Evolutionary conservation across 2,888 invertebrate species (phyloP).

Genomic region (Nudaria mundana): DNA sequence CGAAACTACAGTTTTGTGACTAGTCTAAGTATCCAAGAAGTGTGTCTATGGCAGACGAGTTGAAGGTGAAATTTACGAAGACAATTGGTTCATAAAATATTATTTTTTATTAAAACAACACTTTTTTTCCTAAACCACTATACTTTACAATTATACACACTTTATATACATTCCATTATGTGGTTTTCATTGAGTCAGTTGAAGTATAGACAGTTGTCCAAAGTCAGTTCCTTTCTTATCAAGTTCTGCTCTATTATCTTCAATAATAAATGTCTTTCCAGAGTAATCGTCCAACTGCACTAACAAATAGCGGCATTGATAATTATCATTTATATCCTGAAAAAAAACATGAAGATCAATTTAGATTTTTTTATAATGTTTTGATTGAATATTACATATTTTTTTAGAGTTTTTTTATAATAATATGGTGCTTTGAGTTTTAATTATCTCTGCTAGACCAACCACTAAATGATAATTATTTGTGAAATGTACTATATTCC

Average conservation of each 20-base stretch:
- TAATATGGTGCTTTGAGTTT: background rate
- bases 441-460: no score
- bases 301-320: constrained; percentile 90
- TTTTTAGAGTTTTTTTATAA: no score
- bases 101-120: constrained; percentile 37
- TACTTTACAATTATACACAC: constrained; percentile 27
- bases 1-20: no score
- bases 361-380: no score
- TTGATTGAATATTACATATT: no score
- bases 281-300: constrained; percentile 91
- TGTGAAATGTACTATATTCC: no score
- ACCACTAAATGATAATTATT: no score
- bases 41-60: no score
- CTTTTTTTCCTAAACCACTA: constrained; percentile 23
- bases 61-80: no score
- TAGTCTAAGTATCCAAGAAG: no score
- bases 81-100: no score
- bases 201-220: constrained; percentile 50
- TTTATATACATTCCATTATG: constrained; percentile 4
- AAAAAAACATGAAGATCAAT: background rate
- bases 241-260: constrained; percentile 85
- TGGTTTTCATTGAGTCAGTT: constrained; percentile 49
- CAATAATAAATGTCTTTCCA: constrained; percentile 87
- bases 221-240: constrained; percentile 47
- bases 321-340: constrained; percentile 89